phyloP scores from a whole-genome alignment of 2,113 vertebrate genomes.

The Syrrhaptes paradoxus region DNA sequence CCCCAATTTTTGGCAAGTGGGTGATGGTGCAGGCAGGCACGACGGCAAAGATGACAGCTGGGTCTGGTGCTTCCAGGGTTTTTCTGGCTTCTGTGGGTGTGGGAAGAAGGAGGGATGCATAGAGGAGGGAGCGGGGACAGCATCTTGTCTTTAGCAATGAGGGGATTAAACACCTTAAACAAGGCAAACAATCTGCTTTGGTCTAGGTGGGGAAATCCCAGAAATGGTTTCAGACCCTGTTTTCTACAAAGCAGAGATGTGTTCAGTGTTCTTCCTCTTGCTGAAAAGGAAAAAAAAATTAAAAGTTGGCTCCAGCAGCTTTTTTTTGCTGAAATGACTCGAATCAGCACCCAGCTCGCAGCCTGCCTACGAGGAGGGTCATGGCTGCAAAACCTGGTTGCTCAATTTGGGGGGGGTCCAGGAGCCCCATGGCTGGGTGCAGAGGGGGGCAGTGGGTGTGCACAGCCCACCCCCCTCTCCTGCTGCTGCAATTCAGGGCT shows the following conservation, averaged over 20 bases:
- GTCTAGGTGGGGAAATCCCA: background rate
- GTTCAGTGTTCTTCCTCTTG: background rate
- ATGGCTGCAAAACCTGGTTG: background rate
- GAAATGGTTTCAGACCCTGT: background rate
- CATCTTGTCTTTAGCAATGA: background rate
- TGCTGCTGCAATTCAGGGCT: background rate
- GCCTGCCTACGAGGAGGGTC: background rate
- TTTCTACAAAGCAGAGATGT: background rate
- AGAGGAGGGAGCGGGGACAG: background rate
- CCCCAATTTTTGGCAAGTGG: background rate
- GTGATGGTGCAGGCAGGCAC: background rate
- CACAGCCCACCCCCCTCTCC: background rate
- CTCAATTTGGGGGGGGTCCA: rapidly evolving
- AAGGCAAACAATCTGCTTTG: background rate
- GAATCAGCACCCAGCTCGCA: background rate
- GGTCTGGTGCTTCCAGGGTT: background rate
- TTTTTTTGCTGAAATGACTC: background rate
- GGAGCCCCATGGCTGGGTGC: rapidly evolving
- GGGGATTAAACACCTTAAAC: background rate
- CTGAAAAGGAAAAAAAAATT: background rate
- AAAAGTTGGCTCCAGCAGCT: background rate
- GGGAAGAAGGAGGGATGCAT: background rate
- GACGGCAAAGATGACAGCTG: background rate
- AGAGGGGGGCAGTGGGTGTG: background rate
- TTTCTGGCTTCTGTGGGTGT: background rate